A percentile compares a stretch with the other conserved stretches of the same genome.
Conservation (phyloP, 2,888 invertebrate species). For the Erannis defoliaria region DNA sequence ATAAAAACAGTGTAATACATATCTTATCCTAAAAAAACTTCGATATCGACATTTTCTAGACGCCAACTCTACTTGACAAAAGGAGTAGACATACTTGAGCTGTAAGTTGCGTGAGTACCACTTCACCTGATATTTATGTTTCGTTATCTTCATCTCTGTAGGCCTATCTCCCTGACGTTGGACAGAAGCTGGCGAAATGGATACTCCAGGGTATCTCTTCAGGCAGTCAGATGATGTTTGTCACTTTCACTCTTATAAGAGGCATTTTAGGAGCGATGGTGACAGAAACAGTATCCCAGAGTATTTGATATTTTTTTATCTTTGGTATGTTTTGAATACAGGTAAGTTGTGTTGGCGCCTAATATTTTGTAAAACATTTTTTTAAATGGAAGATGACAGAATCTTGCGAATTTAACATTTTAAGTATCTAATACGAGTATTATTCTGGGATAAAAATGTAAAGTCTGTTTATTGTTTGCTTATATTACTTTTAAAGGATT, state of each 20-base stretch:
- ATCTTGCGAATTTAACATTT: too few species aligned
- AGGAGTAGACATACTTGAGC: slow-evolving; percentile 61
- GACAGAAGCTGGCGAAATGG: slow-evolving; percentile 78
- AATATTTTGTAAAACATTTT: slow-evolving; percentile 44
- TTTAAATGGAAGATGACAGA: too few species aligned
- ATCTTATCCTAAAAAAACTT: slow-evolving; percentile 29
- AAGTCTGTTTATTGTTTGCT: too few species aligned
- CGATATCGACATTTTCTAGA: slow-evolving; percentile 43
- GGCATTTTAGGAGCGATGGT: background rate
- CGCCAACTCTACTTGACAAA: slow-evolving; percentile 55
- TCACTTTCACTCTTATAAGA: background rate
- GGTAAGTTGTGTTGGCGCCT: slow-evolving; percentile 29
- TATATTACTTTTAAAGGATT: too few species aligned
- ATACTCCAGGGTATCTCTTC: slow-evolving; percentile 55
- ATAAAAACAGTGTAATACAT: too few species aligned
- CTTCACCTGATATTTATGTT: slow-evolving; percentile 77
- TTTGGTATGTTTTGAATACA: slow-evolving; percentile 17
- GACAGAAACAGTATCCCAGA: background rate
- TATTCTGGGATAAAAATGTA: too few species aligned
- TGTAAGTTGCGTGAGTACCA: slow-evolving; percentile 64
- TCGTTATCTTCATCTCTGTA: slow-evolving; percentile 57
- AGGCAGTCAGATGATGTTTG: background rate
- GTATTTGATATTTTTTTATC: slow-evolving; percentile 2
- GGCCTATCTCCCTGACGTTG: slow-evolving; percentile 62
- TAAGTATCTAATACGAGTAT: too few species aligned